Base-by-base conservation (phyloP, 2,888 invertebrate species). In the Dusona sp. region DNA sequence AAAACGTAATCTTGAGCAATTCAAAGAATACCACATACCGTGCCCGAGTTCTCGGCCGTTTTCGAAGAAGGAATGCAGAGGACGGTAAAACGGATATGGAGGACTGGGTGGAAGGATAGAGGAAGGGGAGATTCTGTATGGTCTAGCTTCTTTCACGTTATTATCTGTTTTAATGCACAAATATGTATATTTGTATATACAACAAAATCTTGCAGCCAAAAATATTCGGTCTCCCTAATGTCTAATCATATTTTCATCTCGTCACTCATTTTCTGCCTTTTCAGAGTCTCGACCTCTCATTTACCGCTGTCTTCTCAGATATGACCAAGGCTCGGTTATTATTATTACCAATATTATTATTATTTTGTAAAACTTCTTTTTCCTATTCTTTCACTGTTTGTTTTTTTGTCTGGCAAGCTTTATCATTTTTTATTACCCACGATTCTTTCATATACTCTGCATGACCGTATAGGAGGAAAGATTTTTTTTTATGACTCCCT, bases 1-100 rank as follows among this genome's bases (percentile, higher is more conserved):
- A 91, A 89, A 92, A 92, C 89, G 91, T 92, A 92, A 92, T 92
- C 92, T 92, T 91, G 90, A 91, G 90, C 91, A 90, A 90, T 91
- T 92, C 91, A 89, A 91, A 81, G 80, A 86, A 84, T 80, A 84
- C 73, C 70, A 77, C 57, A 73, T 36, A 70, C 79, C 48, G 45
- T 75, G 38, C 61, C 65, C 54, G 70, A 75, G 67, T 13, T 79
- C 70, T 33, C 33, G 29, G 54, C 68, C 25, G 73, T 79, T 79
- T 54, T n/a, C 7, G 54, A 45, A 36, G 79, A 13, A 36, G n/a
- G 11, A 38, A 75, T 36, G 54, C 61, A 70, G 45, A 38, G n/a
- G 33, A 13, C n/a, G 67, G 61, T 25, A 54, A 45, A 36, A 38
- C 45, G 33, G 29, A 45, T 11, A 38, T 4, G 13, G 29, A 48